Percentiles rank a stretch among this genome's conserved stretches.
Conservation (phyloP, 23 tunicate genomes). For the Botrylloides violaceus region DNA sequence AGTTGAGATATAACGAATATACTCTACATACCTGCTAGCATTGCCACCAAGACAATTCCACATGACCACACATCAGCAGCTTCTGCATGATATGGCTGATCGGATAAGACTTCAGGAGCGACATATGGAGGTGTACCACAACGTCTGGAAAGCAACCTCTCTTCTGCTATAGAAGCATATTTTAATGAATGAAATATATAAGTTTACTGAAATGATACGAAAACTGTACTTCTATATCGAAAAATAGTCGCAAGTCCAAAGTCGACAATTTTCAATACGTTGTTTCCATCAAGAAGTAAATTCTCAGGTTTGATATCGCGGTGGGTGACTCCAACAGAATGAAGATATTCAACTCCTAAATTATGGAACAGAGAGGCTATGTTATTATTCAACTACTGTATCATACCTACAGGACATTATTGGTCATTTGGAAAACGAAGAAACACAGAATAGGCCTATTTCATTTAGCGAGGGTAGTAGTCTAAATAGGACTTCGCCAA, state of each 20-base stretch:
- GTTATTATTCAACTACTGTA: no score
- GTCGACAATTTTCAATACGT: constrained; percentile 78
- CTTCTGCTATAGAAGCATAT: constrained; percentile 24
- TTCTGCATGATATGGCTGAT: constrained; percentile 70
- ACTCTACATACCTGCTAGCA: constrained; percentile 96
- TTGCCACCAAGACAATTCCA: constrained; percentile 74
- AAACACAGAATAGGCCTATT: no score
- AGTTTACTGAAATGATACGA: background rate
- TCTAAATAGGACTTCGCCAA: no score
- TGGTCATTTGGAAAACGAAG: no score
- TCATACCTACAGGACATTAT: no score
- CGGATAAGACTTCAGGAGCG: constrained; percentile 63
- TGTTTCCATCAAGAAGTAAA: constrained; percentile 70
- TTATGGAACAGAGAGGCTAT: no score
- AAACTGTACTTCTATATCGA: constrained; percentile 51
- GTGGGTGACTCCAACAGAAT: constrained; percentile 81
- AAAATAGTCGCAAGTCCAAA: constrained; percentile 92
- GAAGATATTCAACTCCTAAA: constrained; percentile 69
- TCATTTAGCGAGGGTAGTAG: no score
- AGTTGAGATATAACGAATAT: no score
- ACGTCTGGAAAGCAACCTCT: constrained; percentile 38
- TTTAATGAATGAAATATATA: background rate
- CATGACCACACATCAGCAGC: constrained; percentile 96
- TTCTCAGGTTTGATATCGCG: constrained; percentile 93
- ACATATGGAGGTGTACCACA: constrained; percentile 90